Conservation (phyloP, 2,888 invertebrate genomes). For the Stegophylla sp. region DNA sequence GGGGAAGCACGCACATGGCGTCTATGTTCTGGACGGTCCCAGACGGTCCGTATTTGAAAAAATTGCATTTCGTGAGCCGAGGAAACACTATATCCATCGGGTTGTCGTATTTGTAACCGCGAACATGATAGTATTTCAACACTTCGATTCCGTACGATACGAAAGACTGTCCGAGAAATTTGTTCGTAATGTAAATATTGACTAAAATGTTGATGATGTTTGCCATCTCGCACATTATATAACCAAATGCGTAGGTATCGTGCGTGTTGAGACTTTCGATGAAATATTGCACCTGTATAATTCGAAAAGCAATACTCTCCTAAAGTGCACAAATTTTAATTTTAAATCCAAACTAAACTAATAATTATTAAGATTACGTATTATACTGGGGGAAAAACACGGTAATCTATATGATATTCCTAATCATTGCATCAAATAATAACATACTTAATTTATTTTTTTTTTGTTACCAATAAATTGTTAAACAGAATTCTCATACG, state of each 20-base stretch:
- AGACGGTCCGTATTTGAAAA: slow-evolving; percentile 43
- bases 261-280: slow-evolving; percentile 40
- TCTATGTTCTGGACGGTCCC: slow-evolving; percentile 42
- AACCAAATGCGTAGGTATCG: slow-evolving; percentile 27
- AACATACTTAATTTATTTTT: too few species aligned
- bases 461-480: too few species aligned
- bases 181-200: slow-evolving; percentile 48
- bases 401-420: too few species aligned
- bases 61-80: slow-evolving; percentile 38
- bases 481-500: too few species aligned
- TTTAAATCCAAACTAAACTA: too few species aligned
- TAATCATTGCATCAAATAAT: too few species aligned
- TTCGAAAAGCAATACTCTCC: not conserved
- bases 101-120: not conserved
- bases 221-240: slow-evolving; percentile 32
- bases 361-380: too few species aligned
- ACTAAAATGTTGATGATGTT: slow-evolving; percentile 11
- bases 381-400: too few species aligned
- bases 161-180: slow-evolving; percentile 22
- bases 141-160: slow-evolving; percentile 31
- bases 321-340: too few species aligned
- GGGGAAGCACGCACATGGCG: slow-evolving; percentile 34
- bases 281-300: slow-evolving; percentile 47
- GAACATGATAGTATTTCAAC: not conserved
- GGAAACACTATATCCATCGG: slow-evolving; percentile 41